Evolutionary conservation across 2,888 invertebrate species (phyloP), one percentile per base, ranked within the genome.

Genomic region (Palloptera scutellata): DNA sequence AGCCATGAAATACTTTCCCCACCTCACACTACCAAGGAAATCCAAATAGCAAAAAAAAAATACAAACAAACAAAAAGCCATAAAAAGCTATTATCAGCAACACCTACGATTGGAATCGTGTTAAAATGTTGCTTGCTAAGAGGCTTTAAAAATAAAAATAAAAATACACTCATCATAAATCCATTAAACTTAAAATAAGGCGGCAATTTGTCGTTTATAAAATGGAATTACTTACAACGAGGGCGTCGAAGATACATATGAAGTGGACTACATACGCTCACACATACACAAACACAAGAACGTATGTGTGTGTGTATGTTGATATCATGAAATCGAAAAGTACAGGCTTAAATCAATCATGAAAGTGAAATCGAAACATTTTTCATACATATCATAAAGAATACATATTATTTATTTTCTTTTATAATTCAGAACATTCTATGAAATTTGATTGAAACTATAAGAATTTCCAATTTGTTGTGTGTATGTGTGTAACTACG

Each of bases 81-180:
- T 48, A 48, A 48, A 48, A 41, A 58, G 41, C 41, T 58, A 11
- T 41, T 11, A 57, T 57, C 30, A 17, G 4, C 57, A 13, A 57
- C 57, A 57, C 57, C 40, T 12, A 20, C 40, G 1, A 15, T 5
- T 15, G n/a, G 57, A 10, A 40, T 4, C 30, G 30, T 30, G 30
- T 30, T 57, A 57, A 40, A 13, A 58, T 51, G 52, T 58, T 45
- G 64, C 51, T n/a, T 64, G 59, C 51, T 61, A 60, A 65, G 60
- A 60, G 60, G 64, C 65, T 60, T 65, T 60, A 30, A 65, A 64
- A 19, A 52, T 51, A 41, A 64, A 63, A 64, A n/a, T n/a, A 48
- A 20, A 11, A 65, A 58, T 40, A 60, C 20, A 61, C 61, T 55
- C 66, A 58, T 67, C 67, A 58, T 62, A 67, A 62, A 67, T 45